Percentiles rank a stretch among this genome's conserved stretches.
Conservation (phyloP, 1,140 invertebrate genomes). For the Sipha flava region DNA sequence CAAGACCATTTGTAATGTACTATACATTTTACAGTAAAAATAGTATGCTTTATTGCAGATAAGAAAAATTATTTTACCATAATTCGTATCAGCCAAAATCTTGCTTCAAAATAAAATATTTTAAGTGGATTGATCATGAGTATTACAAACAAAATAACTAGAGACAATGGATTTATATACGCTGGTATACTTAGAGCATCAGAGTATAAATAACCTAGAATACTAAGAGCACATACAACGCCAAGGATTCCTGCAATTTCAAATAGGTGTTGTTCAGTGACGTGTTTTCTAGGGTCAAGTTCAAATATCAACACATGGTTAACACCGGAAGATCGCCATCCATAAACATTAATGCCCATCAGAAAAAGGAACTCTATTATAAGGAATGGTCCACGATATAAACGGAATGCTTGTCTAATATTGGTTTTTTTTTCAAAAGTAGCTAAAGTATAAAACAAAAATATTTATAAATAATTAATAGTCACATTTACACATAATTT, state of each 20-base stretch:
- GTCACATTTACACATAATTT: not conserved
- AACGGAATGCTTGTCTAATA: conserved; percentile 51
- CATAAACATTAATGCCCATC: conserved; percentile 81
- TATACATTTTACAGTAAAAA: not conserved
- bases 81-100: conserved; percentile 51
- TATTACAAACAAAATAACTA: conserved; percentile 59
- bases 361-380: conserved; percentile 76
- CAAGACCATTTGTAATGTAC: not conserved
- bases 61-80: conserved; percentile 41
- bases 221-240: conserved; percentile 70
- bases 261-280: conserved; percentile 74
- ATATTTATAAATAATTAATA: not conserved
- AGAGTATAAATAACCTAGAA: conserved; percentile 60
- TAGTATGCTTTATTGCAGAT: not conserved
- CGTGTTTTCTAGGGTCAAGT: conserved; percentile 78
- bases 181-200: conserved; percentile 63
- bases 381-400: conserved; percentile 76
- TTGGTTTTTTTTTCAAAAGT: conserved; percentile 41
- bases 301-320: conserved; percentile 93
- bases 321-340: conserved; percentile 80
- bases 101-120: conserved; percentile 67
- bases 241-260: conserved; percentile 78
- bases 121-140: conserved; percentile 74
- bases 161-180: conserved; percentile 64
- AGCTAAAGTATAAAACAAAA: not conserved